phyloP scores from a whole-genome alignment of 2,888 invertebrate genomes.

The Plebejus melissa region DNA sequence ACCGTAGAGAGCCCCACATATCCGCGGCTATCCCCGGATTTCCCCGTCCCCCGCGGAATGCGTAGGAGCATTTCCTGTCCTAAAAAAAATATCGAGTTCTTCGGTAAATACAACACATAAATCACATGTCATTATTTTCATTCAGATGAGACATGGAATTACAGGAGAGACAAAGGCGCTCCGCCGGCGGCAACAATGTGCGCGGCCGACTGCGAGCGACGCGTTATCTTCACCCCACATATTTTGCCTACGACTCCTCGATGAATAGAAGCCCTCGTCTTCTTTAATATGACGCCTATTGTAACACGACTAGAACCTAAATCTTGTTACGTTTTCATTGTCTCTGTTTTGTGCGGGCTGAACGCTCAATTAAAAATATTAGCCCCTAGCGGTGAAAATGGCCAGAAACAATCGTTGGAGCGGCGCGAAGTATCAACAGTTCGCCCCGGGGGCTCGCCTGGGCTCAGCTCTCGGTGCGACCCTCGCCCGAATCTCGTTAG shows the following conservation, averaged over 20 bases:
- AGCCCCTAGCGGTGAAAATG: neutral
- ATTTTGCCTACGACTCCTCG: neutral
- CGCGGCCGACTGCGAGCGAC: neutral
- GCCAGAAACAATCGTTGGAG: neutral
- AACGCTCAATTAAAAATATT: neutral
- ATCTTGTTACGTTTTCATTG: neutral
- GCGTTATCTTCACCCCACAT: neutral
- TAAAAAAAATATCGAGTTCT: neutral
- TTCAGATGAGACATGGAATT: neutral
- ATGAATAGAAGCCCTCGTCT: neutral
- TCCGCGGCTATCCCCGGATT: no score
- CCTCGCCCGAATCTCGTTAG: neutral
- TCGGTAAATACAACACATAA: neutral
- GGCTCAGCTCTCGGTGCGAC: slow-evolving; percentile 4
- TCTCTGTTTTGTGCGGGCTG: neutral
- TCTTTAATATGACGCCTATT: neutral
- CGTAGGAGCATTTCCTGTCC: no score
- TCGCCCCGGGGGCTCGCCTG: neutral
- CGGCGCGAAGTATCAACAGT: neutral
- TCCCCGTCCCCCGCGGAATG: no score
- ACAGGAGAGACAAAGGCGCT: neutral
- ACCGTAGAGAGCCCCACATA: no score
- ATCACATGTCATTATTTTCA: neutral
- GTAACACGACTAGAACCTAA: neutral
- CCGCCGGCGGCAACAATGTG: neutral